These are phyloP conservation scores for Synergus umbraculus DNA, from an alignment of 2,888 invertebrate species.

Conservation along the genomic window DNA sequence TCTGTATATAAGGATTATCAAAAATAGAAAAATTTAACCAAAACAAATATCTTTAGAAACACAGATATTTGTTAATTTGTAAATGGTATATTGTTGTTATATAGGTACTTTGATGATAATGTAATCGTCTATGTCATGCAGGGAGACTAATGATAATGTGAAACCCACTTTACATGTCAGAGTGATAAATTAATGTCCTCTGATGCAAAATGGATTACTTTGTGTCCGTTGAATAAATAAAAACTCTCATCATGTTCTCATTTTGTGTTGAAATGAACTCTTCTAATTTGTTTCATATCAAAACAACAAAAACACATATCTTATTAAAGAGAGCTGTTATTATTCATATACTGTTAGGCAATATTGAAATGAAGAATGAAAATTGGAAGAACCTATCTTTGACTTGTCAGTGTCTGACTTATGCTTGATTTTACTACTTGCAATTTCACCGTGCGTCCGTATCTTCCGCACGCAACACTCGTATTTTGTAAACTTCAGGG, in stretches of 20 bases:
- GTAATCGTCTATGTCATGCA: background rate
- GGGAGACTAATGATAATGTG: constrained; percentile 5
- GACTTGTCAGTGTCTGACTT: background rate
- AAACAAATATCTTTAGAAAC: background rate
- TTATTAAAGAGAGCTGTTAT: too few species aligned
- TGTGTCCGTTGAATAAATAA: background rate
- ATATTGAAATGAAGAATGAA: too few species aligned
- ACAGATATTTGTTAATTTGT: too few species aligned
- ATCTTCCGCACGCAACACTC: too few species aligned
- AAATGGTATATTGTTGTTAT: background rate
- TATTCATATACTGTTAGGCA: too few species aligned
- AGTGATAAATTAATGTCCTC: background rate
- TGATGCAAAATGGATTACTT: background rate
- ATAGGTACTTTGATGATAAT: background rate
- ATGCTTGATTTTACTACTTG: background rate
- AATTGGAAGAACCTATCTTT: background rate
- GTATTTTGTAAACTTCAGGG: background rate
- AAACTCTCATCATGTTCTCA: background rate
- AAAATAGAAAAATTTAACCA: background rate
- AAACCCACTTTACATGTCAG: background rate
- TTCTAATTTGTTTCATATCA: background rate
- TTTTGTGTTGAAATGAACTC: background rate
- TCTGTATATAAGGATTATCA: background rate
- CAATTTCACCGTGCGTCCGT: background rate
- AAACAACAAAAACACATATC: too few species aligned